Conservation (phyloP, 1,140 invertebrate genomes). For the Pseudobourletiella spinata region DNA sequence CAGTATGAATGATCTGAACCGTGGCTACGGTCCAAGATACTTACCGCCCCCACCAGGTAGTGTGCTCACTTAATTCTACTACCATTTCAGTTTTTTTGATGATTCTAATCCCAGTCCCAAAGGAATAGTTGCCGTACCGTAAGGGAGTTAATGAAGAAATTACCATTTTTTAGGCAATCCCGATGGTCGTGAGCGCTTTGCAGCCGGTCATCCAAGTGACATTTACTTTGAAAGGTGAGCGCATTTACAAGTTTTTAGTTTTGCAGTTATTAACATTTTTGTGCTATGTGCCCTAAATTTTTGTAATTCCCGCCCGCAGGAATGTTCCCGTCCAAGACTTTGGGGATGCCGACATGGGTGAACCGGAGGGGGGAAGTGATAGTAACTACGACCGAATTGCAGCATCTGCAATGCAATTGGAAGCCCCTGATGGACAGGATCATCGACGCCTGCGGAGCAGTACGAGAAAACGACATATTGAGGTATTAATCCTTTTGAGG, state of each 20-base stretch:
- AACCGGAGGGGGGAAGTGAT: not conserved
- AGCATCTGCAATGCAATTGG: too few relatives aligned
- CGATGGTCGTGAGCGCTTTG: not conserved
- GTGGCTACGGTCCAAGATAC: not conserved
- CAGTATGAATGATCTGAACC: slow-evolving; percentile 9
- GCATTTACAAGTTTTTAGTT: too few relatives aligned
- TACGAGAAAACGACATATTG: not conserved
- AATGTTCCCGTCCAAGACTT: not conserved
- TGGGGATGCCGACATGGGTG: not conserved
- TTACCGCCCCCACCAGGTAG: too few relatives aligned
- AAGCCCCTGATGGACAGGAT: not conserved
- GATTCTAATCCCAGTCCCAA: too few relatives aligned
- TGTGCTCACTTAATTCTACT: too few relatives aligned
- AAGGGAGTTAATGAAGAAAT: too few relatives aligned
- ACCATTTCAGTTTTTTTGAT: too few relatives aligned
- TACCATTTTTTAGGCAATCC: not conserved
- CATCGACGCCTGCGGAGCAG: not conserved
- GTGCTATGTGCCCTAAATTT: too few relatives aligned
- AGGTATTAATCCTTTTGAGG: too few relatives aligned
- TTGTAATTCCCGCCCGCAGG: too few relatives aligned
- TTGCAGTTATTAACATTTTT: too few relatives aligned
- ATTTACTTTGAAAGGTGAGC: not conserved
- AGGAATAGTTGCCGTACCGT: too few relatives aligned
- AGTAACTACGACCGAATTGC: not conserved
- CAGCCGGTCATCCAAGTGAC: not conserved